Base-by-base conservation (phyloP, 1,140 invertebrate genomes). In the Agraylea sexmaculata region DNA sequence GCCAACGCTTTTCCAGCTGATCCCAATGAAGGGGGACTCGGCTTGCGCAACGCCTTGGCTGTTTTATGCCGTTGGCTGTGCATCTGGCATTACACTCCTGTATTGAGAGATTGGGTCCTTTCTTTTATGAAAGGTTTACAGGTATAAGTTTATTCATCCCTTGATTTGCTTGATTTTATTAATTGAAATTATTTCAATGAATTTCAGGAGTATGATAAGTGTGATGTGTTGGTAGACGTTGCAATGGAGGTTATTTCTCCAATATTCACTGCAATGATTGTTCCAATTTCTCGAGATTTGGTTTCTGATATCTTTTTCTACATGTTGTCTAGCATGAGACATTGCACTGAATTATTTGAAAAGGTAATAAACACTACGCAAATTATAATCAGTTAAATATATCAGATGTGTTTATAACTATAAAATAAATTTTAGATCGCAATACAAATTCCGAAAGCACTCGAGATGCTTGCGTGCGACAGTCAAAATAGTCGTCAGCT, bases 1-100 rank as follows among this genome's bases (percentile, higher is more conserved):
- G 31, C 20, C 12, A 11, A 23, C 3, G 28, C 38, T 10, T 28
- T 35, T 20, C 37, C 28, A 10, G 17, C 13, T 8, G 28, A 25
- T 18, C 13, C 33, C 12, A 23, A 11, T 4, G 16, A 27, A 10
- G 35, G 39, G 3, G 8, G 23, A 2, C 12, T 13, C 5, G 28
- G 25, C 4, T 21, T 47, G 13, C 18, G 37, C n/a, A 31, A 18
- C 7, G 42, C 46, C 7, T 25, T 48, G 19, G 10, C 34, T 11
- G 42, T 42, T n/a, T 25, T 48, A 3, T 48, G 46, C 25, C 37
- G 31, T 18, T 48, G 46, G 46, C 39, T 48, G 1, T 48, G 46
- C 23, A 30, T 21, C 30, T 48, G 46, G 46, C 18, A 40, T n/a
- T 32, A 37, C 6, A 48, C 46, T 7, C 46, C 42, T 2, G 19